Base-by-base conservation (phyloP, 2,888 invertebrate species). In the Dicranocentrus wangi region DNA sequence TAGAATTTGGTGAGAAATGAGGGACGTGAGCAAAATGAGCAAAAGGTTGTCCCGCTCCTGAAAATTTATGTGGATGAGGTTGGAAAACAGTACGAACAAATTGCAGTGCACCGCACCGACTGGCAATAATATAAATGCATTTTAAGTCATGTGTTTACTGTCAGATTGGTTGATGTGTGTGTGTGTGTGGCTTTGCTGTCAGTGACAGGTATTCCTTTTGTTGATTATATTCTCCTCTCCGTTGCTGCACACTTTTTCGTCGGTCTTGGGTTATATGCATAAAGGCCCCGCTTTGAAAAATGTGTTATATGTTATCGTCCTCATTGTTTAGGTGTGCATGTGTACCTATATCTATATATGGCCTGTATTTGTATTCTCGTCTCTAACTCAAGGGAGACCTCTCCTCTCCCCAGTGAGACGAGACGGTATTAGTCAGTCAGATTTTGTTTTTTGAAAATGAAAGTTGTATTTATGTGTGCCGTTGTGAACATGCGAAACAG, bases 401-500 rank as follows among this genome's bases (percentile, higher is more conserved):
- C 61, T 42, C 27, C 1, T 19, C 5, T n/a, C 27, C 58, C 21
- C 25, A n/a, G 17, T 61, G 32, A 32, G 17, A 21, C 23, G 63
- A 2, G 13, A n/a, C n/a, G n/a, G 23, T 42, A 17, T 25, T 15
- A 61, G 28, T 39, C 42, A 53, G 39, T 25, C 3, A 70, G 68
- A 58, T 55, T 73, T 72, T 63, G 69, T 68, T 71, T 82, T n/a
- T 83, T 83, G 84, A 85, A 85, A 85, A 85, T 82, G 84, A 85
- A 85, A 85, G 84, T 83, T 82, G 39, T 70, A 5, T 60, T 19
- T 58, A 3, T 55, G 25, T 42, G 55, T 43, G 55, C 21, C 51
- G 47, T 58, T 55, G 51, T 61, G 51, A 70, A 70, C 58, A 70
- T 72, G 72, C 43, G 72, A 72, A 61, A 61, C 47, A 47, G 2